Base-by-base conservation (phyloP, 2,888 invertebrate genomes). In the Andrena trimmerana region DNA sequence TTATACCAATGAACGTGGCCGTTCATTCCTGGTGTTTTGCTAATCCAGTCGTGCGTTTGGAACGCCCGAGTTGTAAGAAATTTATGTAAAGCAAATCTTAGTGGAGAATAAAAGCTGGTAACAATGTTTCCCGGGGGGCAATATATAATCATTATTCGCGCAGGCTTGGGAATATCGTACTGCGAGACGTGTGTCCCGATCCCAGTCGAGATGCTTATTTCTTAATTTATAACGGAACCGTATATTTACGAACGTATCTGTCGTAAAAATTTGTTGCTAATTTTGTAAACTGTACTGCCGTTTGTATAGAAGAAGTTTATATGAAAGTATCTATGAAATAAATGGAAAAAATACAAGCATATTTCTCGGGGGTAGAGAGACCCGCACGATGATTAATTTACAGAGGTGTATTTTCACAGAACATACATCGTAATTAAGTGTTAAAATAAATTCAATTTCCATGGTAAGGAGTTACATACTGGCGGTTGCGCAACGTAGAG, bases 401-500 rank as follows among this genome's bases (percentile, higher is more conserved):
- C n/a, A 29, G 24, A 54, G 50, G 24, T 70, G 54, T 50, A 57
- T 65, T 76, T 65, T 59, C 42, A 63, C n/a, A 62, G 65, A 31
- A 62, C 31, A 57, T 92, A 94, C 82, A 94, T 63, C 67, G 16
- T 57, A 31, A 29, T 52, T 36, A 13, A 13, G 10, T 63, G 36
- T 20, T 75, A 88, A 83, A 93, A 92, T 73, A 94, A 89, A 84
- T 95, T 95, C 77, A 96, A 93, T 90, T 95, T 95, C 96, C 96
- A 96, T 84, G 94, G 94, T n/a, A 95, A 91, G 29, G 95, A 94
- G 90, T 94, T 94, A 72, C 95, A 92, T 50, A 95, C 94, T 31
- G 96, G 97, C 73, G 96, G 95, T 91, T 95, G 95, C 88, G 96
- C 94, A 85, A 96, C 93, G 83, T 95, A 94, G 13, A 96, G 95